These are phyloP conservation scores for Piprites chloris DNA, from an alignment of 2,113 vertebrate species.

Conservation along the genomic window DNA sequence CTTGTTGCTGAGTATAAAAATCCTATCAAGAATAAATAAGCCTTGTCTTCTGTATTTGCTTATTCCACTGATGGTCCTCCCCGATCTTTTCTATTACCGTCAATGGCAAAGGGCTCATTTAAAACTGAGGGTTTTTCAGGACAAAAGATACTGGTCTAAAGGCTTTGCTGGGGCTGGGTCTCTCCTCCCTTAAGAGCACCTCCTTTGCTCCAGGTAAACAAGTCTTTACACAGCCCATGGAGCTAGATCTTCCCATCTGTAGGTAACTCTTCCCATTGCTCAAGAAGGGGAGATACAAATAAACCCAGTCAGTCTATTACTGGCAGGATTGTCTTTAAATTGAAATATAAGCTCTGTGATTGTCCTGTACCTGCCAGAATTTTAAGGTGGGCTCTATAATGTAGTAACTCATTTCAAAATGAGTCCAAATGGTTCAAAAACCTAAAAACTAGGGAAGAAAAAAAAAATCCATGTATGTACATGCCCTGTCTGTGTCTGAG, in stretches of 20 bases:
- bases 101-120: neutral
- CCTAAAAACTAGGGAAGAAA: neutral
- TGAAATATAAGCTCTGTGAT: neutral
- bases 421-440: too few species aligned
- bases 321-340: neutral
- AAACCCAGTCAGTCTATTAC: neutral
- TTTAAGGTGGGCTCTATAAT: neutral
- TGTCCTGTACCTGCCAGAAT: neutral
- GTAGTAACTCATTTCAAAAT: neutral
- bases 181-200: neutral
- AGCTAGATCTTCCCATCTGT: neutral
- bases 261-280: constrained; percentile 7
- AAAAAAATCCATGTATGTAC: neutral
- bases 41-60: neutral
- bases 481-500: neutral
- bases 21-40: neutral
- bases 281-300: neutral
- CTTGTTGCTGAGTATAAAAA: constrained; percentile 14
- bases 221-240: constrained; percentile 5
- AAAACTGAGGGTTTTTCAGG: neutral
- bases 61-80: neutral
- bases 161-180: neutral
- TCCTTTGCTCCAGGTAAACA: neutral
- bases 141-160: neutral
- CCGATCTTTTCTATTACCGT: neutral